phyloP scores from a whole-genome alignment of 1,140 invertebrate genomes.

The Drepana arcuata region DNA sequence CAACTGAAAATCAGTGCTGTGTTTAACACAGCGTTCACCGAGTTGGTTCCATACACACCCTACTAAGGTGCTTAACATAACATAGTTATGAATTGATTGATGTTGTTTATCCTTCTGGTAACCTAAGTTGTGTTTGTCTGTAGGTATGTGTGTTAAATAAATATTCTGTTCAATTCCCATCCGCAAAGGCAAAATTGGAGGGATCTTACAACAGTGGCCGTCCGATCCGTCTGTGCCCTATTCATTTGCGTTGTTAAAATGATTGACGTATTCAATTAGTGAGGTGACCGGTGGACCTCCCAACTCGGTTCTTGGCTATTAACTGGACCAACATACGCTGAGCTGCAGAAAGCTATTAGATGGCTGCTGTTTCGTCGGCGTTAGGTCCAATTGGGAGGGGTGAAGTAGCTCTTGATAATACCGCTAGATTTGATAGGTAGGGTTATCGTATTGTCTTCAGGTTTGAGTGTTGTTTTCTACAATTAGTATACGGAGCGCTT shows the following conservation, averaged over 20 bases:
- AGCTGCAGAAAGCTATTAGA: conserved; percentile 10
- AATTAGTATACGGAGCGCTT: conserved; percentile 55
- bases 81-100: no score
- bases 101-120: no score
- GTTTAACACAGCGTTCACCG: no score
- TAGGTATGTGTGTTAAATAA: no score
- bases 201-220: conserved; percentile 41
- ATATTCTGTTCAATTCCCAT: no score
- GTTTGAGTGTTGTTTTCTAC: conserved; percentile 65
- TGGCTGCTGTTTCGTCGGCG: conserved; percentile 3
- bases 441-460: conserved; percentile 40
- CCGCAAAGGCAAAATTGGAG: no score
- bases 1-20: no score
- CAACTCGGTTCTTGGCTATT: conserved; percentile 57
- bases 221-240: conserved; percentile 52
- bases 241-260: conserved; percentile 72
- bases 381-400: conserved; percentile 2
- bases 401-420: conserved; percentile 24
- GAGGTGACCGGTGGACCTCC: conserved; percentile 69
- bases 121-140: no score
- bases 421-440: no score
- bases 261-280: conserved; percentile 73
- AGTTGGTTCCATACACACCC: no score
- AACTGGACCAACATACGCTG: conserved; percentile 25
- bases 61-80: no score